Evolutionary conservation across 2,888 invertebrate species (phyloP).

Genomic region (Argyra leucocephala): DNA sequence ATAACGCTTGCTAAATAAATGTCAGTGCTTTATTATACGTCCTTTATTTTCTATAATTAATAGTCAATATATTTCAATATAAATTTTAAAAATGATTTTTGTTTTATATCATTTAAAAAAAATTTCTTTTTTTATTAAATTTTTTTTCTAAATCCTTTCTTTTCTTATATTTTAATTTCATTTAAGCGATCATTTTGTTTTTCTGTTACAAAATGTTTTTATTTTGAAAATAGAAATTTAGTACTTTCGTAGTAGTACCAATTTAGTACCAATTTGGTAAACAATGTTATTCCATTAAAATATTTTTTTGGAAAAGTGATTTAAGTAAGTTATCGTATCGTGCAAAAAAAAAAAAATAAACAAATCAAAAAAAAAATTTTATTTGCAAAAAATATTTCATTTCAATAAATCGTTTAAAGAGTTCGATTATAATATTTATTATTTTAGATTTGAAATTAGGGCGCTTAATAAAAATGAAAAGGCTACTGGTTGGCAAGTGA

Average conservation of each 20-base stretch:
- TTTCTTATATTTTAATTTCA: too few relatives aligned
- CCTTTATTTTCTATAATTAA: conserved; percentile 4
- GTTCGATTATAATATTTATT: too few relatives aligned
- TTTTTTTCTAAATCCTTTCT: too few relatives aligned
- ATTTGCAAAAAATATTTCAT: neutral
- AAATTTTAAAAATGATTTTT: neutral
- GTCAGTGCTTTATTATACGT: conserved; percentile 1
- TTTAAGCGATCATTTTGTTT: too few relatives aligned
- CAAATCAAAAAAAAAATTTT: neutral
- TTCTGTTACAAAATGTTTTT: too few relatives aligned
- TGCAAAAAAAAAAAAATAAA: neutral
- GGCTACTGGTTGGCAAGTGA: neutral
- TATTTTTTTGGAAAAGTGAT: neutral
- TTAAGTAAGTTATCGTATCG: too few relatives aligned
- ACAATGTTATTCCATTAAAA: neutral
- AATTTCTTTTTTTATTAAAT: neutral
- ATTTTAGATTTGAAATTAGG: too few relatives aligned
- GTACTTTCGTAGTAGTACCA: too few relatives aligned
- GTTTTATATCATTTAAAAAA: neutral
- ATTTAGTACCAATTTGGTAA: too few relatives aligned
- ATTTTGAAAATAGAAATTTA: too few relatives aligned
- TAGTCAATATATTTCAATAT: conserved; percentile 6
- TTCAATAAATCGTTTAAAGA: neutral
- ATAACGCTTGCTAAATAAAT: neutral
- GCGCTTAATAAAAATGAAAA: neutral